Conservation (phyloP, 2,888 invertebrate genomes). For the Cryptocephalus moraei region DNA sequence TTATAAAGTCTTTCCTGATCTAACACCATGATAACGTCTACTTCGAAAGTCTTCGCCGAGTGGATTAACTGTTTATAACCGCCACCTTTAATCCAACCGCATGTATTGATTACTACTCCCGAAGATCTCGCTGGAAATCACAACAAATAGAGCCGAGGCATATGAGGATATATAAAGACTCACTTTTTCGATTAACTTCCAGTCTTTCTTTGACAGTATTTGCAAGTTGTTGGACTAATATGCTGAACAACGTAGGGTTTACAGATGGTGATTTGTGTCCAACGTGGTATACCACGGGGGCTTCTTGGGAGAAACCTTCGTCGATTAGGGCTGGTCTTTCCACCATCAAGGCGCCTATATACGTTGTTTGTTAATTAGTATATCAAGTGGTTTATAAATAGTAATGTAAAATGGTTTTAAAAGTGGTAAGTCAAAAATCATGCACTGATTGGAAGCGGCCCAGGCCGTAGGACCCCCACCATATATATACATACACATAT, state of each 20-base stretch:
- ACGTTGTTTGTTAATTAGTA: too few species aligned
- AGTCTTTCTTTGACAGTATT: slow-evolving; percentile 76
- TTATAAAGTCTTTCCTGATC: slow-evolving; percentile 95
- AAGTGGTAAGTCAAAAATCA: too few species aligned
- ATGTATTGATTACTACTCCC: slow-evolving; percentile 93
- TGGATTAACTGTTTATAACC: slow-evolving; percentile 83
- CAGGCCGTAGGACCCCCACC: too few species aligned
- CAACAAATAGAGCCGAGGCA: background rate
- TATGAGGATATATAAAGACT: slow-evolving; percentile 8
- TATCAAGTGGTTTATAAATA: too few species aligned
- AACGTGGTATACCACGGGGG: slow-evolving; percentile 88
- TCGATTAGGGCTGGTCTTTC: slow-evolving; percentile 90
- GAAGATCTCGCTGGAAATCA: slow-evolving; percentile 58
- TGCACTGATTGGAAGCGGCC: too few species aligned
- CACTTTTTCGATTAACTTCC: slow-evolving; percentile 79
- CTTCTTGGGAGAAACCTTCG: slow-evolving; percentile 90
- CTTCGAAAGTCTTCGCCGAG: slow-evolving; percentile 89
- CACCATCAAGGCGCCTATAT: slow-evolving; percentile 72
- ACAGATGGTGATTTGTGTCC: slow-evolving; percentile 70
- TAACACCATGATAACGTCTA: slow-evolving; percentile 87
- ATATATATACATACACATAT: too few species aligned
- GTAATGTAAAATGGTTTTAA: too few species aligned
- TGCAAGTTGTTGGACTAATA: slow-evolving; percentile 74
- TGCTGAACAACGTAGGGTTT: slow-evolving; percentile 77
- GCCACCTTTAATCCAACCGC: slow-evolving; percentile 91